Evolutionary conservation across 53 echinoderm and acorn worm species (phyloP), one percentile per base, ranked within the genome.

Genomic region (Mesocentrotus franciscanus): DNA sequence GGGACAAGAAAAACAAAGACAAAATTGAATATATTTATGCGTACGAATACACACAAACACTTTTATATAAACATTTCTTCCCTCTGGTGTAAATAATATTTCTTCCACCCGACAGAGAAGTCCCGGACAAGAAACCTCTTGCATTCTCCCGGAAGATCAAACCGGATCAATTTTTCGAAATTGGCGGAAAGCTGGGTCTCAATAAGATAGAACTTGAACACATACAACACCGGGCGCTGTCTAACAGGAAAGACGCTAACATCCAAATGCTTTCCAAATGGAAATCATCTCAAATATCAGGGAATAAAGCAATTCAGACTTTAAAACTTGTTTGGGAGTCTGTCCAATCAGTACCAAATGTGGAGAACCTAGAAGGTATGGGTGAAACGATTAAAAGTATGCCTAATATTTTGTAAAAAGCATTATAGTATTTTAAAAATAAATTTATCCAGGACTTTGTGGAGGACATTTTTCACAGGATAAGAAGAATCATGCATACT

Each of bases 261-360:
- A 90, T 90, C 15, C 90, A 90, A 61, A 90, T 90, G 90, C 61
- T 90, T 18, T 42, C 29, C 29, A 60, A 60, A 61, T 90, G 90
- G 90, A 90, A 90, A 26, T 33, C 90, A 11, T 90, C 90, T 15
- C 90, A 90, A 27, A 59, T 11, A 13, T 60, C 32, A 60, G 90
- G 30, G 14, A 1, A 2, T 27, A n/a, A 27, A 61, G 61, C 90
- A 12, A 30, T 30, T 17, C 22, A 61, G n/a, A 60, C 18, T 30
- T 24, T 90, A 12, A 90, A 90, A 57, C 29, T n/a, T 12, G 61
- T 90, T 60, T 90, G 90, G 90, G 29, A 90, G 1, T 90, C 90
- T 10, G 61, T 90, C 55, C 18, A 18, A 4, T 32, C 76, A 10
- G 76, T 29, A 32, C 13, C 30, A 27, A 76, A 2, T 9, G 30